These are phyloP conservation scores for Ctena decussata DNA, from an alignment of 2,888 invertebrate genomes.

Conservation along the genomic window DNA sequence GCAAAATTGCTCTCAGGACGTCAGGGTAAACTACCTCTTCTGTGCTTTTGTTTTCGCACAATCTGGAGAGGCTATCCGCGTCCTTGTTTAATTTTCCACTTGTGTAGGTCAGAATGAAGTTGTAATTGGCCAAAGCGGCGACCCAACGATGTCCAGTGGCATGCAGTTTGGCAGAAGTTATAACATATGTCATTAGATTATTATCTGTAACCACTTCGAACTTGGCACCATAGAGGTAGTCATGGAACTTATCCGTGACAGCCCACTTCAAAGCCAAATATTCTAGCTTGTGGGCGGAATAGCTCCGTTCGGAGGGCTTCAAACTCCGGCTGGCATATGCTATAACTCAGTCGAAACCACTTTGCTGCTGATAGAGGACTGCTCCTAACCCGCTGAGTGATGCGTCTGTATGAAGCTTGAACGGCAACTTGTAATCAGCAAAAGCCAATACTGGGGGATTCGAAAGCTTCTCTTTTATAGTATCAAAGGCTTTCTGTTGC, in stretches of 20 bases:
- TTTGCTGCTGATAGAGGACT: background rate
- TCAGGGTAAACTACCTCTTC: no score
- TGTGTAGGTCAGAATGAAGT: constrained; percentile 33
- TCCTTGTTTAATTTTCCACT: no score
- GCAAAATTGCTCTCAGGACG: no score
- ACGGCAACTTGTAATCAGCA: background rate
- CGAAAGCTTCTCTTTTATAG: background rate
- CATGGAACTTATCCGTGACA: constrained; percentile 54
- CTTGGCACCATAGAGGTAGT: no score
- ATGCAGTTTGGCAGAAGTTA: constrained; percentile 41
- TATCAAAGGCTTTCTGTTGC: background rate
- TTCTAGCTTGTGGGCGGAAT: background rate
- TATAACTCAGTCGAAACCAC: background rate
- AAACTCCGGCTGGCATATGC: background rate
- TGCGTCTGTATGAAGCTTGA: background rate
- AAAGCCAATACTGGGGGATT: background rate
- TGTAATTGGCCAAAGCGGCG: constrained; percentile 37
- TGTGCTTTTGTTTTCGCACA: no score
- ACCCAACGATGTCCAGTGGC: no score
- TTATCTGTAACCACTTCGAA: no score
- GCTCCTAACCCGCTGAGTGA: no score
- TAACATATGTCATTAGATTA: constrained; percentile 48
- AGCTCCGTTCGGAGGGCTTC: constrained; percentile 6
- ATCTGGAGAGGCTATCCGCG: no score
- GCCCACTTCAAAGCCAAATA: constrained; percentile 16